Percentiles rank a stretch among this genome's conserved stretches.
Conservation (phyloP, 2,888 invertebrate genomes). For the Volucella bombylans region DNA sequence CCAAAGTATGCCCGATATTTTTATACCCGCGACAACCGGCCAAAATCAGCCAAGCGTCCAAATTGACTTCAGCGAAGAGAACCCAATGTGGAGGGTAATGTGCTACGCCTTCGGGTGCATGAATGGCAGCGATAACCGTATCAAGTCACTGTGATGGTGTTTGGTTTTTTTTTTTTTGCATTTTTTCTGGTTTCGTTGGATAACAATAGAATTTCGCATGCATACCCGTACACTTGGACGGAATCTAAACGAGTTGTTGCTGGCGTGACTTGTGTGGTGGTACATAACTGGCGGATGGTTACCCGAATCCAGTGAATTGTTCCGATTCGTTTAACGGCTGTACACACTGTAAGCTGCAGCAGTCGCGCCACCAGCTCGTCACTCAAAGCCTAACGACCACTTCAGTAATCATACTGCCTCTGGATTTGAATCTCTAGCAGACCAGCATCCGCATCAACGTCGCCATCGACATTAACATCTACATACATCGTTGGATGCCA, state of each 20-base stretch:
- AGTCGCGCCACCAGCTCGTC: constrained; percentile 7
- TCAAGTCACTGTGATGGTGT: constrained; percentile 42
- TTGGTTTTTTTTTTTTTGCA: constrained; percentile 6
- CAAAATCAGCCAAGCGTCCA: constrained; percentile 42
- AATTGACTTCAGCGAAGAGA: constrained; percentile 9
- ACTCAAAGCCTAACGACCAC: constrained; percentile 25
- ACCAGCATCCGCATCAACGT: constrained; percentile 10
- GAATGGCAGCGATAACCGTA: constrained; percentile 54
- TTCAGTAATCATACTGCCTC: constrained; percentile 34
- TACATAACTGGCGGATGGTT: constrained; percentile 30
- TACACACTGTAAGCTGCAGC: constrained; percentile 53
- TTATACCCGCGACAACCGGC: not conserved
- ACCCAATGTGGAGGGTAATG: not conserved
- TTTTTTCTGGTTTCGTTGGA: constrained; percentile 33
- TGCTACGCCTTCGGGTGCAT: constrained; percentile 10
- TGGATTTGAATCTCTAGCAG: constrained; percentile 53
- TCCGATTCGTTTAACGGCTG: constrained; percentile 67
- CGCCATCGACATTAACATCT: constrained; percentile 22
- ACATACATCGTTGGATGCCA: not conserved
- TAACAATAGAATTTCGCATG: constrained; percentile 53
- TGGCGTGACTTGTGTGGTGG: not conserved
- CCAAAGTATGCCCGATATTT: constrained; percentile 5
- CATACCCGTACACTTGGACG: constrained; percentile 9
- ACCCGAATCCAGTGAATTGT: constrained; percentile 63
- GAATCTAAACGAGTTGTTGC: constrained; percentile 40